phyloP scores from a whole-genome alignment of 2,888 invertebrate genomes.

The Sceliomorpha sp. region DNA sequence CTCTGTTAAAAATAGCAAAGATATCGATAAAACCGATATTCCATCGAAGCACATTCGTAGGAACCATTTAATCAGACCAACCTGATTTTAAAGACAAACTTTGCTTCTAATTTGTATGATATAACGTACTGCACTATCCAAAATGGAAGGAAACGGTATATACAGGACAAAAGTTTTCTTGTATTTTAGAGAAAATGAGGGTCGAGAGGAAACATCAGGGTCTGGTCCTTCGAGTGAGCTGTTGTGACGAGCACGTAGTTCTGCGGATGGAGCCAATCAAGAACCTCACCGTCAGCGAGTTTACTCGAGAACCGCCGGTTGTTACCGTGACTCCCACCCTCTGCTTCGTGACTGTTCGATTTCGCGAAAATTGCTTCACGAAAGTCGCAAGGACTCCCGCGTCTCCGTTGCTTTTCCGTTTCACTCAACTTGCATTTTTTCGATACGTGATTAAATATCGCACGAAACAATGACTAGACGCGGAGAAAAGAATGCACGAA shows the following conservation, averaged over 20 bases:
- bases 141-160: constrained; percentile 29
- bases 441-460: constrained; percentile 25
- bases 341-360: constrained; percentile 61
- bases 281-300: constrained; percentile 76
- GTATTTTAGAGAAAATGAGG: constrained; percentile 37
- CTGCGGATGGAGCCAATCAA: constrained; percentile 79
- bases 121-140: constrained; percentile 6
- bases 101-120: constrained; percentile 6
- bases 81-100: too few relatives aligned
- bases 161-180: constrained; percentile 48
- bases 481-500: too few relatives aligned
- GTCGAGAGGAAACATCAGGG: constrained; percentile 53
- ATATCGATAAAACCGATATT: too few relatives aligned
- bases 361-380: constrained; percentile 57
- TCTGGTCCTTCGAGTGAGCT: constrained; percentile 65
- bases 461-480: too few relatives aligned
- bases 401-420: constrained; percentile 27
- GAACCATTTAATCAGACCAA: too few relatives aligned
- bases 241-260: constrained; percentile 80
- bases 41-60: too few relatives aligned
- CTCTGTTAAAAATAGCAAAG: too few relatives aligned
- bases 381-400: constrained; percentile 35
- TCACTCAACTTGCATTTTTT: constrained; percentile 50
- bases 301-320: constrained; percentile 70
- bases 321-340: constrained; percentile 67